Evolutionary conservation across 2,888 invertebrate species (phyloP).

Genomic region (Cantharis flavilabris): DNA sequence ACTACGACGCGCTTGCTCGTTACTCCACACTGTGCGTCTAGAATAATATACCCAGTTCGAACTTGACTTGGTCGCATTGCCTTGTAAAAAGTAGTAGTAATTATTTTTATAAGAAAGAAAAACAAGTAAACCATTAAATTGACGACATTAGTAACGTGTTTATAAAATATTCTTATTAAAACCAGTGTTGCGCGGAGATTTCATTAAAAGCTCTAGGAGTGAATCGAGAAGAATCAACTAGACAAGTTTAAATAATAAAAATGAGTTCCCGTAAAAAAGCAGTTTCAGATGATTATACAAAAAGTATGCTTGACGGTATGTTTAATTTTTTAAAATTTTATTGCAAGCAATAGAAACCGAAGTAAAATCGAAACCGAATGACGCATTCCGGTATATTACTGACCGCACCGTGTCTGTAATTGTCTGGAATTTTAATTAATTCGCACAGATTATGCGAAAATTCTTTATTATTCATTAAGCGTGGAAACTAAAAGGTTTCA

Average conservation of each 20-base stretch:
- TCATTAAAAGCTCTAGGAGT: neutral
- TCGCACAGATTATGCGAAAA: neutral
- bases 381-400: neutral
- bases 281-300: constrained; percentile 47
- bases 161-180: neutral
- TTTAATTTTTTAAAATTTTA: neutral
- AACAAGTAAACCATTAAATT: neutral
- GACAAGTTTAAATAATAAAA: constrained; percentile 11
- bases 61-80: constrained; percentile 33
- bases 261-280: constrained; percentile 44
- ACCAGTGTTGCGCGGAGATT: neutral
- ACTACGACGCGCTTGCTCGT: constrained; percentile 28
- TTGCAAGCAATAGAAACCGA: neutral
- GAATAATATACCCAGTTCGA: constrained; percentile 14
- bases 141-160: neutral
- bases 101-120: neutral
- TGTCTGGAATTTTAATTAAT: neutral
- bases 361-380: neutral
- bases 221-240: neutral
- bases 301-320: constrained; percentile 50
- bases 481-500: neutral
- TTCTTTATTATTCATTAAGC: neutral
- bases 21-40: constrained; percentile 6
- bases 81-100: neutral
- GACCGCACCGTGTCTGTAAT: neutral